A percentile compares a stretch with the other conserved stretches of the same genome.
Evolutionary conservation across 1,140 invertebrate genomes (phyloP).

Genomic region (Chrysomallon squamiferum): DNA sequence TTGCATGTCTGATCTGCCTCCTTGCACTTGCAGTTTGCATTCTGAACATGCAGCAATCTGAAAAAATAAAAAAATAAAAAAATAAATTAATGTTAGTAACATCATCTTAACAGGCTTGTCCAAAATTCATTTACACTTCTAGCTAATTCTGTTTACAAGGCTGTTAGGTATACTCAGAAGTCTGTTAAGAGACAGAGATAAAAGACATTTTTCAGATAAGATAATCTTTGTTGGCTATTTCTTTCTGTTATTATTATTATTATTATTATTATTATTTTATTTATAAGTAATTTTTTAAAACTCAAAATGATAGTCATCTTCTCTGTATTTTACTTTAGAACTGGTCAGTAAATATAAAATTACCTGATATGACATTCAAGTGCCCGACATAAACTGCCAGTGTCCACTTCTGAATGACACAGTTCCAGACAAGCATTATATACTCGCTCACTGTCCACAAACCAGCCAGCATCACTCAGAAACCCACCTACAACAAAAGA

Average conservation of each 20-base stretch:
- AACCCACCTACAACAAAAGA: slow-evolving; percentile 72
- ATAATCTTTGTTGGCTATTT: too few species aligned
- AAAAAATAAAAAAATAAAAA: slow-evolving; percentile 32
- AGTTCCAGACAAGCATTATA: slow-evolving; percentile 69
- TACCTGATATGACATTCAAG: slow-evolving; percentile 61
- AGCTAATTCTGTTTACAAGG: not conserved
- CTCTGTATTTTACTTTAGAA: too few species aligned
- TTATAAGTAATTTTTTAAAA: too few species aligned
- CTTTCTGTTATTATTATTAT: too few species aligned
- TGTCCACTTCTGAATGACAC: slow-evolving; percentile 40
- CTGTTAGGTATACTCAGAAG: too few species aligned
- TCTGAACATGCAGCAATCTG: slow-evolving; percentile 82
- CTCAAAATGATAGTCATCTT: too few species aligned
- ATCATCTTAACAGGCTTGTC: not conserved
- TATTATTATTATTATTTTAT: too few species aligned
- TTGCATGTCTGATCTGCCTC: slow-evolving; percentile 73
- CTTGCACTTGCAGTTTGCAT: slow-evolving; percentile 78
- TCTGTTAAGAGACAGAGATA: too few species aligned
- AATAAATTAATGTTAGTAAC: not conserved
- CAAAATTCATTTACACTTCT: not conserved
- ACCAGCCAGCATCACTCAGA: slow-evolving; percentile 86
- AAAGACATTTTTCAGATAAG: too few species aligned
- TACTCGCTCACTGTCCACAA: slow-evolving; percentile 75
- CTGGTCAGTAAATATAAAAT: too few species aligned
- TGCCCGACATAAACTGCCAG: slow-evolving; percentile 37